Conservation (phyloP, 2,888 invertebrate species). For the Dasysyrphus albostriatus region DNA sequence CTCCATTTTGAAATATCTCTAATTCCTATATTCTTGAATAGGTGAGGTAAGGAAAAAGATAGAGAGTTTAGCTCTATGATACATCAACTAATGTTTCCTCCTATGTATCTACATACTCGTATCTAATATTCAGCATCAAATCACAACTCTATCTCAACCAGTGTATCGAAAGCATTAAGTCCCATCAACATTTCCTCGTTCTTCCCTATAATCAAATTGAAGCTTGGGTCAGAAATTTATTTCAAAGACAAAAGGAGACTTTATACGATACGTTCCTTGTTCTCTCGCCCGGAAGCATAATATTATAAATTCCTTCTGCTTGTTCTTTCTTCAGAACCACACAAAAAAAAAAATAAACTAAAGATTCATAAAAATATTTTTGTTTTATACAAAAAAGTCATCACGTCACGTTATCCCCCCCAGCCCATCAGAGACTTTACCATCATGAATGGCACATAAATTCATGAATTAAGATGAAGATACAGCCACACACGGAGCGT, state of each 20-base stretch:
- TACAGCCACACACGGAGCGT: slow-evolving; percentile 78
- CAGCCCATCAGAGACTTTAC: not conserved
- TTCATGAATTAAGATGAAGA: slow-evolving; percentile 75
- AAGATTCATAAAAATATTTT: slow-evolving; percentile 14
- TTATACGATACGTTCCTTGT: slow-evolving; percentile 34
- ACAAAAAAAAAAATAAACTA: not conserved
- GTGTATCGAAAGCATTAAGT: slow-evolving; percentile 67
- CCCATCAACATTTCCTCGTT: slow-evolving; percentile 61
- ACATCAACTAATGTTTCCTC: not conserved
- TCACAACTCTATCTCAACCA: slow-evolving; percentile 57
- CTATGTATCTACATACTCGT: not conserved
- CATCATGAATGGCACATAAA: slow-evolving; percentile 73
- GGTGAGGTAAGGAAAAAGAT: too few species aligned
- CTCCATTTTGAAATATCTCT: too few species aligned
- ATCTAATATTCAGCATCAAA: slow-evolving; percentile 61
- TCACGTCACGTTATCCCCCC: slow-evolving; percentile 61
- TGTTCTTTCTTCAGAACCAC: slow-evolving; percentile 28
- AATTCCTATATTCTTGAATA: too few species aligned
- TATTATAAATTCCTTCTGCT: slow-evolving; percentile 42
- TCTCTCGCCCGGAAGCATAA: slow-evolving; percentile 70
- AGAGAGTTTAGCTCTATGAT: too few species aligned
- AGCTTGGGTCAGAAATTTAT: slow-evolving; percentile 42
- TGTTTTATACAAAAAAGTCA: slow-evolving; percentile 41
- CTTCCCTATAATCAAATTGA: slow-evolving; percentile 64
- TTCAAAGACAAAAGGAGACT: slow-evolving; percentile 21